Conservation (phyloP, 2,113 vertebrate genomes). For the Empidonax alnorum region DNA sequence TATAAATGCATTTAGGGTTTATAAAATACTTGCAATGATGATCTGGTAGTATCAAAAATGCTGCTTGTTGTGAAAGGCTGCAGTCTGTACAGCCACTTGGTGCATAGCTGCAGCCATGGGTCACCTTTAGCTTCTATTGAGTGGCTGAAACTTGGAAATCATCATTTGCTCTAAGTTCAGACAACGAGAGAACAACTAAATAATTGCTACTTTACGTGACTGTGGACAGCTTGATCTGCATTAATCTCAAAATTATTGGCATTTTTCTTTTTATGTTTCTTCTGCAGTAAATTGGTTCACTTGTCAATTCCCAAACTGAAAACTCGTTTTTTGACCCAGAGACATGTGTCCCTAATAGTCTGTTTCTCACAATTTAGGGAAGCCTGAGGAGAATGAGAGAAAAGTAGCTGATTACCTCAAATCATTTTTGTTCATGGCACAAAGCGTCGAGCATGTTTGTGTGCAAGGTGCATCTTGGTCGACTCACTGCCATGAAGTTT, state of each 20-base stretch:
- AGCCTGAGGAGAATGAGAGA: not conserved
- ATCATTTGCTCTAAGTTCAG: not conserved
- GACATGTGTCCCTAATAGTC: not conserved
- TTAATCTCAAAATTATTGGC: not conserved
- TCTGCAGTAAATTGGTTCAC: not conserved
- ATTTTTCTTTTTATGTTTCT: not conserved
- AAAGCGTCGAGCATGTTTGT: not conserved
- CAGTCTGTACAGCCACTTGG: not conserved
- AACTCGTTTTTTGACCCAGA: not conserved
- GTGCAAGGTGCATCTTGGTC: not conserved
- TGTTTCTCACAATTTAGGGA: not conserved
- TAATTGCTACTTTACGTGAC: not conserved
- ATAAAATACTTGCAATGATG: not conserved
- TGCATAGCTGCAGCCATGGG: not conserved
- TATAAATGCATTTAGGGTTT: not conserved
- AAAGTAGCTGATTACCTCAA: not conserved
- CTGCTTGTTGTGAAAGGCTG: not conserved
- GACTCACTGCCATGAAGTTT: not conserved
- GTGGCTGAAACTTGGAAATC: not conserved
- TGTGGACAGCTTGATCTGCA: not conserved
- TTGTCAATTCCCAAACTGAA: not conserved
- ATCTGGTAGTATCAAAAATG: not conserved
- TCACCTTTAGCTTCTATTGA: not conserved
- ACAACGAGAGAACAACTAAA: accelerated
- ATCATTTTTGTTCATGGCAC: not conserved